Percentiles rank a stretch among this genome's conserved stretches.
Evolutionary conservation across 2,888 invertebrate species (phyloP).

Genomic region (Mesoligia furuncula): DNA sequence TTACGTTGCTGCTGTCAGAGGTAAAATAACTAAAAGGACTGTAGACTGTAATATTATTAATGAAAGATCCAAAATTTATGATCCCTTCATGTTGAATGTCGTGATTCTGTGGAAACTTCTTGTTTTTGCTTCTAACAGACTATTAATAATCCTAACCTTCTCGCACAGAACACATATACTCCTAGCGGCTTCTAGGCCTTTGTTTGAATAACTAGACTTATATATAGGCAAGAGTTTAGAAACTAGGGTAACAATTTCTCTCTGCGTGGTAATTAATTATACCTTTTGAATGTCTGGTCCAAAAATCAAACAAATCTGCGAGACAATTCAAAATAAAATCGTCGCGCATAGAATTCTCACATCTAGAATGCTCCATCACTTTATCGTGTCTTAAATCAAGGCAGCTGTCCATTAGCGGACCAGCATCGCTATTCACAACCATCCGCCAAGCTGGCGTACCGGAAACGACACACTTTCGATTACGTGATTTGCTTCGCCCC

Average conservation of each 20-base stretch:
- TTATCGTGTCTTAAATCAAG: background rate
- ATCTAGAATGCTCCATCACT: background rate
- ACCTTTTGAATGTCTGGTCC: background rate
- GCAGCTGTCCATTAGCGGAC: background rate
- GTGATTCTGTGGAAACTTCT: background rate
- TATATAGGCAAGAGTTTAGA: background rate
- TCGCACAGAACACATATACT: too few relatives aligned
- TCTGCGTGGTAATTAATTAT: background rate
- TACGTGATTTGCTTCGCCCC: background rate
- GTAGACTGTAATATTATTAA: background rate
- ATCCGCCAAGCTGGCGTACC: background rate
- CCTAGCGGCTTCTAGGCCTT: background rate
- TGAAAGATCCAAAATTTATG: background rate
- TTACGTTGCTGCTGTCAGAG: background rate
- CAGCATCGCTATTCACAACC: background rate
- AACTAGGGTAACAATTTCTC: background rate
- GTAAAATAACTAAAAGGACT: background rate
- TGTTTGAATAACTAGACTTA: background rate
- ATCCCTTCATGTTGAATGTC: background rate
- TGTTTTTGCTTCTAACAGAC: background rate
- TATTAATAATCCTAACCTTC: background rate
- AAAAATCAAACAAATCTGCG: background rate
- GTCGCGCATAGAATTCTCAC: background rate
- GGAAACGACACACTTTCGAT: too few relatives aligned
- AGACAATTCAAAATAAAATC: background rate